phyloP scores from a whole-genome alignment of 2,888 invertebrate species.

The Conomelus anceps region DNA sequence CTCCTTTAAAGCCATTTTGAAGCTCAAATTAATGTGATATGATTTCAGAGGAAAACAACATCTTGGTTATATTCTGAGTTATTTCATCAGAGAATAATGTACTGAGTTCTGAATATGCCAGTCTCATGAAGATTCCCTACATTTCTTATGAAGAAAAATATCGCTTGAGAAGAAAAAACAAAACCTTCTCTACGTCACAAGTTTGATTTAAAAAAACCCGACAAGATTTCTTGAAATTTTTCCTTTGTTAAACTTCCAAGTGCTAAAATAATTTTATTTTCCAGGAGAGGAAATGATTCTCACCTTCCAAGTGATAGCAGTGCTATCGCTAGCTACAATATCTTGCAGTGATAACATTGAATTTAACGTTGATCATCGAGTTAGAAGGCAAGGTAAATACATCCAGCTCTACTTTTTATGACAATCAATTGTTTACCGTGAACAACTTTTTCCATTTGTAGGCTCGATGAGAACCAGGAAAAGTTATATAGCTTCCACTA shows the following conservation, averaged over 20 bases:
- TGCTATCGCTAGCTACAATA: background rate
- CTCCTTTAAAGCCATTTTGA: background rate
- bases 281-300: background rate
- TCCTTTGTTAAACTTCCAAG: too few relatives aligned
- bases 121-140: too few relatives aligned
- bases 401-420: too few relatives aligned
- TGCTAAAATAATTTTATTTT: background rate
- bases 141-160: too few relatives aligned
- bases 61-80: background rate
- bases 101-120: too few relatives aligned
- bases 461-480: background rate
- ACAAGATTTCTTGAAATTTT: too few relatives aligned
- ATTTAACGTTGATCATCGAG: background rate
- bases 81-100: background rate
- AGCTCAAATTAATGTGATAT: background rate
- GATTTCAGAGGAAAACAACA: background rate
- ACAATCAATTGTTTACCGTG: too few relatives aligned
- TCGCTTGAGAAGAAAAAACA: too few relatives aligned
- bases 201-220: too few relatives aligned
- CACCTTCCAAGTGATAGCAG: background rate
- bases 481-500: too few relatives aligned
- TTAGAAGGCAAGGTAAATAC: background rate
- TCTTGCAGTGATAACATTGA: background rate
- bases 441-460: too few relatives aligned
- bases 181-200: too few relatives aligned